A percentile compares a stretch with the other conserved stretches of the same genome.
phyloP scores from a whole-genome alignment of 2,888 invertebrate genomes.

The Dasysyrphus albostriatus region DNA sequence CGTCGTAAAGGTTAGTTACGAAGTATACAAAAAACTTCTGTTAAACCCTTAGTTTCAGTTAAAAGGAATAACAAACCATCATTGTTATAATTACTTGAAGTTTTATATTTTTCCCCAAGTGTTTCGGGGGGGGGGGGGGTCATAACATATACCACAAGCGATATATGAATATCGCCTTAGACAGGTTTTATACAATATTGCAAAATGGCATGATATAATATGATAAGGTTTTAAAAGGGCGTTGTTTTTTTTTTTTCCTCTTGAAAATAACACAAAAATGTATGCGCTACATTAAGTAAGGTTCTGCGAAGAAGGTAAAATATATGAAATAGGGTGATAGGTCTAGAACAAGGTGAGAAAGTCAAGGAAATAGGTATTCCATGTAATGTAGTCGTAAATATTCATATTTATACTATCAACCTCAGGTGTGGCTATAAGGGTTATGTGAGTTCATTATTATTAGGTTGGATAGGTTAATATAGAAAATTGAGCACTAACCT shows the following conservation, averaged over 20 bases:
- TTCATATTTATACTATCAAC: not conserved
- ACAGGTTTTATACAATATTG: slow-evolving; percentile 10
- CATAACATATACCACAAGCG: not conserved
- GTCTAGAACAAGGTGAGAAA: slow-evolving; percentile 12
- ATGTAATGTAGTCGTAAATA: not conserved
- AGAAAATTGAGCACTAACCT: not conserved
- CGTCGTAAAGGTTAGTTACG: slow-evolving; percentile 17
- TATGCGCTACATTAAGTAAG: slow-evolving; percentile 52
- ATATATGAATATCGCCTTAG: not conserved
- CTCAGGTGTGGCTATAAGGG: slow-evolving; percentile 44
- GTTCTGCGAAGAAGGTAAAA: slow-evolving; percentile 4
- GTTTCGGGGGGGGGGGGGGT: slow-evolving; percentile 28
- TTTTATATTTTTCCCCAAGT: not conserved
- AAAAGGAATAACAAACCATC: slow-evolving; percentile 16
- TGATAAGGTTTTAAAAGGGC: slow-evolving; percentile 35
- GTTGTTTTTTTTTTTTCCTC: too few species aligned
- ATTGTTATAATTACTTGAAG: slow-evolving; percentile 22
- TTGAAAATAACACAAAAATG: slow-evolving; percentile 28
- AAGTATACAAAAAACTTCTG: not conserved
- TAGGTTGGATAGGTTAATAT: slow-evolving; percentile 22
- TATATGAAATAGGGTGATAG: slow-evolving; percentile 3
- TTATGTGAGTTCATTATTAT: slow-evolving; percentile 41
- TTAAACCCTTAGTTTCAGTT: slow-evolving; percentile 27
- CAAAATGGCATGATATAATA: slow-evolving; percentile 43
- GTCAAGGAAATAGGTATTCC: not conserved